Percentiles rank a stretch among this genome's conserved stretches.
phyloP scores from a whole-genome alignment of 1,140 invertebrate genomes.

The Brachionus plicatilis region DNA sequence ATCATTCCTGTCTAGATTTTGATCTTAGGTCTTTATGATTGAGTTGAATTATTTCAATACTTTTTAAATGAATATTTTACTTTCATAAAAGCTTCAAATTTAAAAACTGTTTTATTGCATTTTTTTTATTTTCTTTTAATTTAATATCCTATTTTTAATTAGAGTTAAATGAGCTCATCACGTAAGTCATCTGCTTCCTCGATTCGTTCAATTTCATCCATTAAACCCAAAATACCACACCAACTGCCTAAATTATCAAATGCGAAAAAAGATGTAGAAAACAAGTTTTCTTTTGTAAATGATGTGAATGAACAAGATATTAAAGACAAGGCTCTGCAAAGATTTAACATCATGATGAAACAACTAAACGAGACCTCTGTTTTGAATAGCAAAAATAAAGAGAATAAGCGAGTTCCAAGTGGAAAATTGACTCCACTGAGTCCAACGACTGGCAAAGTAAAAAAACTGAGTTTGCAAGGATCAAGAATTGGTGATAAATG shows the following conservation, averaged over 20 bases:
- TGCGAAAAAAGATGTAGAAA: neutral
- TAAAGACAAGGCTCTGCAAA: neutral
- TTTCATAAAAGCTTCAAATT: too few species aligned
- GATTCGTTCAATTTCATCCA: neutral
- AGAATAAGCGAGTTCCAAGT: neutral
- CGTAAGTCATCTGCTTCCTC: constrained; percentile 24
- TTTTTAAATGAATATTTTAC: too few species aligned
- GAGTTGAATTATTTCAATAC: too few species aligned
- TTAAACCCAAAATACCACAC: neutral
- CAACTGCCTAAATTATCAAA: neutral
- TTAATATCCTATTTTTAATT: too few species aligned
- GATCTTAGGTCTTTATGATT: too few species aligned
- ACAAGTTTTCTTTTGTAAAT: neutral
- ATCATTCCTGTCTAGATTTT: too few species aligned
- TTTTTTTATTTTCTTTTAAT: too few species aligned
- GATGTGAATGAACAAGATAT: neutral
- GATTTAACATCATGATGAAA: neutral
- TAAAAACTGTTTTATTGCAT: too few species aligned
- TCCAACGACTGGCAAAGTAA: neutral
- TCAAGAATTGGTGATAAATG: neutral
- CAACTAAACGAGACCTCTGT: neutral
- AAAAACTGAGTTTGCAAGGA: neutral
- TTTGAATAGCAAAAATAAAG: neutral
- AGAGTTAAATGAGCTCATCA: neutral
- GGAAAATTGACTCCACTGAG: neutral